Evolutionary conservation across 2,113 vertebrate species (phyloP).

Genomic region (Tachuris rubrigastra): DNA sequence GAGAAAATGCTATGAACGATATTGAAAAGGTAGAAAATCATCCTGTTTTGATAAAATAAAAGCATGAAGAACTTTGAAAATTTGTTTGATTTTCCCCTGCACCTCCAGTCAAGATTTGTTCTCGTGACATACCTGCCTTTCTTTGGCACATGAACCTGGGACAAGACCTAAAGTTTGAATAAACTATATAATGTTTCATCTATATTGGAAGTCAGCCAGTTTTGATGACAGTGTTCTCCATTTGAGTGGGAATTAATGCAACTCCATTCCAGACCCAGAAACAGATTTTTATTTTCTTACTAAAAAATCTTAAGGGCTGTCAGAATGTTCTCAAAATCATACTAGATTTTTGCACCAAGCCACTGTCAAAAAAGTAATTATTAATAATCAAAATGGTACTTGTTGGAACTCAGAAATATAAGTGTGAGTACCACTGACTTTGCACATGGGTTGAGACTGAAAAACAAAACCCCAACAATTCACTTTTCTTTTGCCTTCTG

Average conservation of each 20-base stretch:
- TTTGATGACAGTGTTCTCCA: neutral
- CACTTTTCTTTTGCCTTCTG: neutral
- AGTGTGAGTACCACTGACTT: neutral
- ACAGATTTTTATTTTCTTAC: neutral
- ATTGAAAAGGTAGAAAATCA: neutral
- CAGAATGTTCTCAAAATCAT: neutral
- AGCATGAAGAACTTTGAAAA: neutral
- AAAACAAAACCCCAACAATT: neutral
- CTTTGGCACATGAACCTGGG: neutral
- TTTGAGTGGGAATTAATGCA: neutral
- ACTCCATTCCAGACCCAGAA: neutral
- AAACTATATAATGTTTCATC: neutral
- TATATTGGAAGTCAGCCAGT: neutral
- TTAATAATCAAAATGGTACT: neutral
- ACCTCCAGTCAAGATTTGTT: neutral
- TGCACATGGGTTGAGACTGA: neutral
- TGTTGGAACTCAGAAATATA: neutral
- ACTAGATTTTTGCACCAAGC: neutral
- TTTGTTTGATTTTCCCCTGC: neutral
- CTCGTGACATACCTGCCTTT: neutral
- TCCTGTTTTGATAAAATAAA: neutral
- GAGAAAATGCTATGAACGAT: neutral
- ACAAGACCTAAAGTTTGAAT: neutral
- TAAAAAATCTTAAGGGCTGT: neutral
- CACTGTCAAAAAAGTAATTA: neutral